A percentile compares a stretch with the other conserved stretches of the same genome.
phyloP scores from a whole-genome alignment of 1,140 invertebrate genomes.

The Temnothorax curvispinosus region DNA sequence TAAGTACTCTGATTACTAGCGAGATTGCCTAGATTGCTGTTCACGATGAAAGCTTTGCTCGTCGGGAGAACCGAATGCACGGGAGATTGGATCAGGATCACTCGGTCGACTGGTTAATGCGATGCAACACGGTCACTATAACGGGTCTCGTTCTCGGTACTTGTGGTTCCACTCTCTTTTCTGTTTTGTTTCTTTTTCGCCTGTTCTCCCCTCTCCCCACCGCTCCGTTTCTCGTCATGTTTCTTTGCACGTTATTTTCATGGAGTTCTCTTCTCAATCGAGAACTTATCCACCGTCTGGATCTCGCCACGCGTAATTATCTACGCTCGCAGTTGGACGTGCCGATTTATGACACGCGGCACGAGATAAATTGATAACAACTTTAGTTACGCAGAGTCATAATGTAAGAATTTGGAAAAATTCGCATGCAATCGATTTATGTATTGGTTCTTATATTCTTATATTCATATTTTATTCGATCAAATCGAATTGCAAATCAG shows the following conservation, averaged over 20 bases:
- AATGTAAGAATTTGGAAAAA: too few species aligned
- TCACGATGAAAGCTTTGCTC: slow-evolving; percentile 14
- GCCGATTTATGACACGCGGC: neutral
- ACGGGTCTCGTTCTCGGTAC: slow-evolving; percentile 72
- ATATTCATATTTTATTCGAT: neutral
- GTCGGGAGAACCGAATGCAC: slow-evolving; percentile 59
- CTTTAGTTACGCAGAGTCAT: neutral
- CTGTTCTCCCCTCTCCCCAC: neutral
- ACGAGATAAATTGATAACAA: neutral
- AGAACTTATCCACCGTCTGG: slow-evolving; percentile 9
- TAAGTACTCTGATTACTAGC: neutral
- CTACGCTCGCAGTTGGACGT: neutral
- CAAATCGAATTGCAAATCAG: neutral
- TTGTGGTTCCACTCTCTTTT: slow-evolving; percentile 41
- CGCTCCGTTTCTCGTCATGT: slow-evolving; percentile 51
- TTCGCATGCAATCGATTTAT: neutral
- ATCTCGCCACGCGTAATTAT: slow-evolving; percentile 48
- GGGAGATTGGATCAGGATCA: slow-evolving; percentile 83
- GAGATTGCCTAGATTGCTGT: neutral
- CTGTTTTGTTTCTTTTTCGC: slow-evolving; percentile 30
- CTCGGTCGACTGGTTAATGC: slow-evolving; percentile 85
- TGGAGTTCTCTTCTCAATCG: slow-evolving; percentile 34
- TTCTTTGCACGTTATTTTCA: slow-evolving; percentile 48
- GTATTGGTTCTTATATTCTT: neutral
- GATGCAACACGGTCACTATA: slow-evolving; percentile 82